Evolutionary conservation across 2,888 invertebrate genomes (phyloP).

Genomic region (Andrena haemorrhoa): DNA sequence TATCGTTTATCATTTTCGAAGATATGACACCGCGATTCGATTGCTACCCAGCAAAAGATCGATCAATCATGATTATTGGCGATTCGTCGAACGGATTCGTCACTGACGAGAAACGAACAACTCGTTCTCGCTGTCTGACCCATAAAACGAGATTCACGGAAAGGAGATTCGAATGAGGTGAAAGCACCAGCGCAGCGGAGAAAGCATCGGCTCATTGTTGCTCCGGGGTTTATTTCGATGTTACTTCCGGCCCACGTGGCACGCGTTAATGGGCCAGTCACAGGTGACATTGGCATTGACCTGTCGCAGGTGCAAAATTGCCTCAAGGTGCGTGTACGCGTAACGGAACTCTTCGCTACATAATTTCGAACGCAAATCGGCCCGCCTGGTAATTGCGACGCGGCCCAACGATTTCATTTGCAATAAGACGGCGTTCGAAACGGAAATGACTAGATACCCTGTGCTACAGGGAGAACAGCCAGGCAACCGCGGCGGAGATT

Average conservation of each 20-base stretch:
- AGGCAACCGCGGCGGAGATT: not conserved
- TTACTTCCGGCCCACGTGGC: slow-evolving; percentile 4
- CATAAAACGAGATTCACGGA: slow-evolving; percentile 31
- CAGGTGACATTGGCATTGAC: not conserved
- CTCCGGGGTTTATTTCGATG: slow-evolving; percentile 25
- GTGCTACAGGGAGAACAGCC: too few relatives aligned
- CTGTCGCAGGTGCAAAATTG: slow-evolving; percentile 18
- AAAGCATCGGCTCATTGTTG: slow-evolving; percentile 46
- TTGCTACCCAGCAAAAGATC: not conserved
- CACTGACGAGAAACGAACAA: not conserved
- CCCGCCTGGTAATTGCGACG: not conserved
- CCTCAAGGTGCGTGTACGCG: not conserved
- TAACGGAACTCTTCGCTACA: slow-evolving; percentile 22
- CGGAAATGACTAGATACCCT: too few relatives aligned
- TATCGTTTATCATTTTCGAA: too few relatives aligned
- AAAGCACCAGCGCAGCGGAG: slow-evolving; percentile 39
- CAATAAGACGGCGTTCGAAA: too few relatives aligned
- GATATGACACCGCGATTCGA: not conserved
- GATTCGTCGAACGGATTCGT: not conserved
- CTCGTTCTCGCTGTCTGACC: slow-evolving; percentile 28
- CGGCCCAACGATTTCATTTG: too few relatives aligned
- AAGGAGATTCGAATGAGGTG: slow-evolving; percentile 22
- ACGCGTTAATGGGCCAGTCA: not conserved
- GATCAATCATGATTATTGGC: slow-evolving; percentile 1
- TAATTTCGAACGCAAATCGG: slow-evolving; percentile 1